Evolutionary conservation across 2,797 vertebrate species (phyloP).

Genomic region (Molossus molossus): DNA sequence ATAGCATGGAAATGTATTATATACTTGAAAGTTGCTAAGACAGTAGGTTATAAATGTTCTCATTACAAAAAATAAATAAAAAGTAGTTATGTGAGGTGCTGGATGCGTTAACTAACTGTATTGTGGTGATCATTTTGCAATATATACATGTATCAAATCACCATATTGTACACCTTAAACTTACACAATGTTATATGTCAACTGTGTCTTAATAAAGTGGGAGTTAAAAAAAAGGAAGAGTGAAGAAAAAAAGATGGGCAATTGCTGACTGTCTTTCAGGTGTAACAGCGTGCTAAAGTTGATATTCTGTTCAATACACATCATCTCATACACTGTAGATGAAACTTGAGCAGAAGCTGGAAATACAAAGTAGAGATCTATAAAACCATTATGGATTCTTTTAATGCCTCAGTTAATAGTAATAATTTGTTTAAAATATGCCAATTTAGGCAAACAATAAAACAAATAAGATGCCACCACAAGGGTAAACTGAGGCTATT

Average conservation of each 20-base stretch:
- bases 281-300: background rate
- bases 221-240: background rate
- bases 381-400: background rate
- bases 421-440: background rate
- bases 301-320: background rate
- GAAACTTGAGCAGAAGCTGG: background rate
- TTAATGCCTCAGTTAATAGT: background rate
- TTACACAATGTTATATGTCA: background rate
- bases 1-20: background rate
- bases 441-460: background rate
- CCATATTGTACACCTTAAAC: background rate
- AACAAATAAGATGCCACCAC: background rate
- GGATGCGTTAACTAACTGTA: background rate
- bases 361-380: background rate
- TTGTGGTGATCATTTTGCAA: background rate
- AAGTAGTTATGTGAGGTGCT: background rate
- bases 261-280: background rate
- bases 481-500: background rate
- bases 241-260: background rate
- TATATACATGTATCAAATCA: background rate
- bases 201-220: background rate
- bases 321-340: background rate
- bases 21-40: background rate
- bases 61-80: too few species aligned
- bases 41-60: background rate